Evolutionary conservation across 92 coral and sea anemone species (phyloP).

Genomic region (Epizoanthus stellaris): DNA sequence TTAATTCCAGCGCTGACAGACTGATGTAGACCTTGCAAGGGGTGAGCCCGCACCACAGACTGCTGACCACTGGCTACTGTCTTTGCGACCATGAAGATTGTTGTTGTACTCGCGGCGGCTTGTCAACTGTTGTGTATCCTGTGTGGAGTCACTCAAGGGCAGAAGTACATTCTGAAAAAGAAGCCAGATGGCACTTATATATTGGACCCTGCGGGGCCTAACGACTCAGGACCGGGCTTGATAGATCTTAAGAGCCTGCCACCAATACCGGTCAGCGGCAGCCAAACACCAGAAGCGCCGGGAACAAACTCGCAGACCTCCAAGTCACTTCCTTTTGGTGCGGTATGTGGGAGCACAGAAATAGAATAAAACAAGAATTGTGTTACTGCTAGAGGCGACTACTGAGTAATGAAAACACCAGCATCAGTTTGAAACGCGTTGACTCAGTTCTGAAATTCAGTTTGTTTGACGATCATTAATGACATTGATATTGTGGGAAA

Average conservation of each 20-base stretch:
- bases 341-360: constrained; percentile 33
- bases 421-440: too few relatives aligned
- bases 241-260: constrained; percentile 73
- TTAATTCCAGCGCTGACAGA: neutral
- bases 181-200: constrained; percentile 72
- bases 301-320: constrained; percentile 67
- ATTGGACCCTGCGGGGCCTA: constrained; percentile 70
- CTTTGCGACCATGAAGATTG: constrained; percentile 2
- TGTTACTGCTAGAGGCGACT: neutral
- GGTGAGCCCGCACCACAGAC: neutral
- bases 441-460: too few relatives aligned
- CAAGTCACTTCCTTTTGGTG: constrained; percentile 19
- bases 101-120: neutral
- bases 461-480: too few relatives aligned
- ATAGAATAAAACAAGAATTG: too few relatives aligned
- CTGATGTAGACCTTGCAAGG: constrained; percentile 14
- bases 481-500: too few relatives aligned
- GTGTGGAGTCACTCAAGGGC: constrained; percentile 16
- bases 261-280: constrained; percentile 65
- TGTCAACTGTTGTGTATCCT: constrained; percentile 26
- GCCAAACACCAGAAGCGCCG: constrained; percentile 55
- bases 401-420: neutral
- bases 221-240: constrained; percentile 51
- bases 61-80: neutral
- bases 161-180: constrained; percentile 64